Evolutionary conservation across 1,140 invertebrate genomes (phyloP).

Genomic region (Onthophagus taurus): DNA sequence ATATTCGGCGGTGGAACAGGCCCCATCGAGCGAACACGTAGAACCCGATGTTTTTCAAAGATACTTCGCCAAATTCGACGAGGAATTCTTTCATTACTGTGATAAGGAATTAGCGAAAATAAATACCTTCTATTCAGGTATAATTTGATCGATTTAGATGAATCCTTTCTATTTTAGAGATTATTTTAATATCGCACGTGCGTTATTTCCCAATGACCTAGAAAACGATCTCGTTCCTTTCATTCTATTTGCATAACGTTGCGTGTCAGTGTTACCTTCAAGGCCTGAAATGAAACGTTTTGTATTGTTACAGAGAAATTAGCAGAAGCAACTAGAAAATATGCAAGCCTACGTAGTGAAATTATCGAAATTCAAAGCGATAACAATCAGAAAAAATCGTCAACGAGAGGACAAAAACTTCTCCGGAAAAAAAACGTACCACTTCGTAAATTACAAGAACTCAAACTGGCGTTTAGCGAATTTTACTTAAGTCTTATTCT

Average conservation of each 20-base stretch:
- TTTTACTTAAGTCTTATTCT: conserved; percentile 84
- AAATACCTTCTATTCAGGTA: conserved; percentile 69
- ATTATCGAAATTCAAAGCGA: conserved; percentile 32
- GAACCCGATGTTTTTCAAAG: conserved; percentile 57
- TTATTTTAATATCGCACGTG: too few species aligned
- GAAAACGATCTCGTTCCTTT: too few species aligned
- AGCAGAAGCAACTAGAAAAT: conserved; percentile 77
- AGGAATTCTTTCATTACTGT: conserved; percentile 76
- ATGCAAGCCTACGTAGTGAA: conserved; percentile 63
- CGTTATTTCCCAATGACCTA: too few species aligned
- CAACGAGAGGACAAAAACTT: neutral
- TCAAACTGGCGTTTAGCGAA: conserved; percentile 87
- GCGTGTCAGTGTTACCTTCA: too few species aligned
- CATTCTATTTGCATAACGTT: too few species aligned
- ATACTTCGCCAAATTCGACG: conserved; percentile 74
- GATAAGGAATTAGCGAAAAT: conserved; percentile 81
- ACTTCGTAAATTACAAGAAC: conserved; percentile 64
- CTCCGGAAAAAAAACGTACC: conserved; percentile 38
- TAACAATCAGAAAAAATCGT: neutral
- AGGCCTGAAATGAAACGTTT: too few species aligned
- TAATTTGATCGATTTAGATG: neutral
- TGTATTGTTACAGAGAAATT: conserved; percentile 68
- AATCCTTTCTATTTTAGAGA: too few species aligned
- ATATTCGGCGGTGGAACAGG: conserved; percentile 61
- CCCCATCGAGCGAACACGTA: conserved; percentile 57